Evolutionary conservation across 2,797 vertebrate species (phyloP).

Genomic region (Xyrichtys novacula): DNA sequence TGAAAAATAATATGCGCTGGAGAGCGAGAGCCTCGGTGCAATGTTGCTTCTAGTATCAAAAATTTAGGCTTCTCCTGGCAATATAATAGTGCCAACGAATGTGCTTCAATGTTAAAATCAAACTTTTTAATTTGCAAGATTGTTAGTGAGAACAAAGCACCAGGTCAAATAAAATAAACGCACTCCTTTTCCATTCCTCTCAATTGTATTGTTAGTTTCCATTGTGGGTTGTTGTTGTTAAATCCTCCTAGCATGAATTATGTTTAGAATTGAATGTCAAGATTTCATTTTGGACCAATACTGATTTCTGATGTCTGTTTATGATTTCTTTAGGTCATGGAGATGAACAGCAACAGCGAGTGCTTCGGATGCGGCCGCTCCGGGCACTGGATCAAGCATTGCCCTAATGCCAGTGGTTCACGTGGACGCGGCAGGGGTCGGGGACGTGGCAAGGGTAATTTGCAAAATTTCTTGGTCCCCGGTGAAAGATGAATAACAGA

Average conservation of each 20-base stretch:
- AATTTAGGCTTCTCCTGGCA: no score
- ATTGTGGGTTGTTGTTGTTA: neutral
- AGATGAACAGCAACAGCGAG: constrained; percentile 96
- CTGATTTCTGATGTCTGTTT: neutral
- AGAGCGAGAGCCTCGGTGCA: no score
- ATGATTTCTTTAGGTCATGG: constrained; percentile 78
- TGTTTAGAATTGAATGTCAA: neutral
- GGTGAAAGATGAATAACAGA: no score
- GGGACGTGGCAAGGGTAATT: constrained; percentile 85
- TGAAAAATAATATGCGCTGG: neutral
- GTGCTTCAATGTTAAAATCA: no score
- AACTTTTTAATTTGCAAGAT: no score
- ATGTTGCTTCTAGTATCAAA: no score
- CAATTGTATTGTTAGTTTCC: no score
- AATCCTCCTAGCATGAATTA: neutral
- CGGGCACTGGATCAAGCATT: constrained; percentile 97
- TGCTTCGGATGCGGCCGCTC: constrained; percentile 97
- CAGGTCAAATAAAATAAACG: no score
- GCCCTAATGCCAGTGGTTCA: constrained; percentile 89
- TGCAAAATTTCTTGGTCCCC: no score
- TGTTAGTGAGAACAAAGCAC: no score
- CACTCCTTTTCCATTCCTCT: no score
- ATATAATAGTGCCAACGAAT: no score
- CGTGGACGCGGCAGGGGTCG: constrained; percentile 79
- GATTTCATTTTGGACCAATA: neutral